Percentiles rank a stretch among this genome's conserved stretches.
These are phyloP conservation scores for Drosophila colorata DNA, from an alignment of 2,888 invertebrate species.

Conservation along the genomic window DNA sequence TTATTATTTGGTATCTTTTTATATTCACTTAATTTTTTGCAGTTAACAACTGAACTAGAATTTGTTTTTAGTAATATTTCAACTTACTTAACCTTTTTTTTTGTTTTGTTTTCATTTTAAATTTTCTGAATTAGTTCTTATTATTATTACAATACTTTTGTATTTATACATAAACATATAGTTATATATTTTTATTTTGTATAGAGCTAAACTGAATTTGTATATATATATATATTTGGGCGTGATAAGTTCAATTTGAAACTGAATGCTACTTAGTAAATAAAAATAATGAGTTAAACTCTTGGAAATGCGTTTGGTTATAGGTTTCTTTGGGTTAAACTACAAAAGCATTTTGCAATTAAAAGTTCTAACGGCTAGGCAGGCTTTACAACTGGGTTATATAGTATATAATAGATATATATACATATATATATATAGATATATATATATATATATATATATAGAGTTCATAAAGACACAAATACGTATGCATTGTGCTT, in stretches of 20 bases:
- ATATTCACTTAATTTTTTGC: slow-evolving; percentile 12
- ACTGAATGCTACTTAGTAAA: slow-evolving; percentile 57
- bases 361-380: slow-evolving; percentile 50
- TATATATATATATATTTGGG: slow-evolving; percentile 26
- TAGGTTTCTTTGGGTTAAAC: slow-evolving; percentile 41
- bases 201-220: slow-evolving; percentile 56
- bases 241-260: slow-evolving; percentile 51
- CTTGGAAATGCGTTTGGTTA: slow-evolving; percentile 75
- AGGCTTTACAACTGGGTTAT: slow-evolving; percentile 42
- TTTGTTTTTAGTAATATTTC: slow-evolving; percentile 50
- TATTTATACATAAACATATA: slow-evolving; percentile 33
- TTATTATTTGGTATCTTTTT: slow-evolving; percentile 17
- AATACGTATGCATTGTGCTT: slow-evolving; percentile 37
- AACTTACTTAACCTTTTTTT: slow-evolving; percentile 41
- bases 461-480: slow-evolving; percentile 29
- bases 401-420: slow-evolving; percentile 23
- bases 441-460: slow-evolving; percentile 15
- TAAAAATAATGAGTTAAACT: slow-evolving; percentile 73
- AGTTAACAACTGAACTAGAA: slow-evolving; percentile 62
- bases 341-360: slow-evolving; percentile 55
- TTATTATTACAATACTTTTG: slow-evolving; percentile 42
- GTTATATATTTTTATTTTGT: slow-evolving; percentile 22
- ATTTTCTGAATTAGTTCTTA: slow-evolving; percentile 26
- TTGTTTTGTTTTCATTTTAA: slow-evolving; percentile 3
- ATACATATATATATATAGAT: no score